Evolutionary conservation across 2,113 vertebrate species (phyloP).

Genomic region (Triplophysa dalaica): DNA sequence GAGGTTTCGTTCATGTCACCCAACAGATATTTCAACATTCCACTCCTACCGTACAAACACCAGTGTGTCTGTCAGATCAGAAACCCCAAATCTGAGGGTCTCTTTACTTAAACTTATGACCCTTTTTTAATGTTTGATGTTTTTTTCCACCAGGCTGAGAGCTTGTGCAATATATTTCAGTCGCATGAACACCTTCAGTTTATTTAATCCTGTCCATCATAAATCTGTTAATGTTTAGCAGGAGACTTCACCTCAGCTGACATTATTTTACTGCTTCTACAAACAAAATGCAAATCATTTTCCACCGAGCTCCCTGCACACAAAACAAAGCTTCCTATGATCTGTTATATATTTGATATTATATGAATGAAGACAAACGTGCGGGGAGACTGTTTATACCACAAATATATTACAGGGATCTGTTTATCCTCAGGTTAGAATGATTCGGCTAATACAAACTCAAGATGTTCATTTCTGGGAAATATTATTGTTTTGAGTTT

Average conservation of each 20-base stretch:
- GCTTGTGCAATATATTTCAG: too few species aligned
- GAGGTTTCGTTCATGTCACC: constrained; percentile 24
- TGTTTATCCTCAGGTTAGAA: background rate
- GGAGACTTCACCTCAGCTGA: background rate
- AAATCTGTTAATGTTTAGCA: too few species aligned
- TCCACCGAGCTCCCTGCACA: background rate
- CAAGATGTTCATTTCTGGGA: background rate
- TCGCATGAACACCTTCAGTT: too few species aligned
- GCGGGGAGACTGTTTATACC: too few species aligned
- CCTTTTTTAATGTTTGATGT: too few species aligned
- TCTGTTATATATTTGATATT: too few species aligned
- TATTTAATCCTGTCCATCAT: too few species aligned
- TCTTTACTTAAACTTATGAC: background rate
- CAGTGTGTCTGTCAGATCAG: background rate
- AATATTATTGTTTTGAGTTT: background rate
- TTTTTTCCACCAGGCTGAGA: too few species aligned
- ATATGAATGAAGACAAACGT: too few species aligned
- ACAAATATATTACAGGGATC: too few species aligned
- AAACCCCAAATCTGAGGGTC: too few species aligned
- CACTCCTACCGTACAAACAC: background rate
- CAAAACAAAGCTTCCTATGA: too few species aligned
- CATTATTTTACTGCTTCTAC: background rate
- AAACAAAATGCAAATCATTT: background rate
- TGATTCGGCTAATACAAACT: background rate
- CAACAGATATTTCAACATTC: constrained; percentile 50